phyloP scores from a whole-genome alignment of 2,113 vertebrate species.

The Salvelinus namaycush region DNA sequence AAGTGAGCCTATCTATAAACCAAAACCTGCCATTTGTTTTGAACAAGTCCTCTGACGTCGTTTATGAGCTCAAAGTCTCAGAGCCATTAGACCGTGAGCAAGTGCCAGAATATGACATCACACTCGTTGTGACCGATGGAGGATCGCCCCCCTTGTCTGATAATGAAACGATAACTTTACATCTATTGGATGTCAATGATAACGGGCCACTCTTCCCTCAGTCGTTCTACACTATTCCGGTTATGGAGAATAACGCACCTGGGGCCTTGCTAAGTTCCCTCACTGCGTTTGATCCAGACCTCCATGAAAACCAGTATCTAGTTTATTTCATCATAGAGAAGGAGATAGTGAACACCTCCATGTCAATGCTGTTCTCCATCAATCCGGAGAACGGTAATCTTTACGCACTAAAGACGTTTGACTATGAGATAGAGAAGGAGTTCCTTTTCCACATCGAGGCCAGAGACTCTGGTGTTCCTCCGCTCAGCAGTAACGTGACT shows the following conservation, averaged over 20 bases:
- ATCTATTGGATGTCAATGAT: constrained; percentile 61
- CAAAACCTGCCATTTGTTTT: constrained; percentile 66
- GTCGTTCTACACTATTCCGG: constrained; percentile 54
- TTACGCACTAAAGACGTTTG: constrained; percentile 63
- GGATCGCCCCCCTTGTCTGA: constrained; percentile 57
- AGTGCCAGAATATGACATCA: constrained; percentile 58
- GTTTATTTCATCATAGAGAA: constrained; percentile 61
- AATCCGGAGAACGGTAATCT: constrained; percentile 64
- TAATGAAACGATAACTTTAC: constrained; percentile 60
- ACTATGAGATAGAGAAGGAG: constrained; percentile 75
- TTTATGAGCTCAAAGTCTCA: constrained; percentile 71
- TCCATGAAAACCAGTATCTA: constrained; percentile 60
- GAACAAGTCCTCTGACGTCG: constrained; percentile 53
- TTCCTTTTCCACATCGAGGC: constrained; percentile 78
- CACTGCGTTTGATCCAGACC: constrained; percentile 61
- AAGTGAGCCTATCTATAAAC: constrained; percentile 70
- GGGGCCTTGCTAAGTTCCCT: constrained; percentile 57
- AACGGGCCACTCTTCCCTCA: constrained; percentile 55
- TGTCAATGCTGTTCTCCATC: constrained; percentile 64
- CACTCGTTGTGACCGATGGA: constrained; percentile 52
- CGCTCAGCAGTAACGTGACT: constrained; percentile 68
- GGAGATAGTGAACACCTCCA: constrained; percentile 50
- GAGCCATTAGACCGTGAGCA: constrained; percentile 61
- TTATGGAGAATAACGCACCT: constrained; percentile 62
- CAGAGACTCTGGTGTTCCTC: constrained; percentile 75